These are phyloP conservation scores for Cheirogaleus medius DNA, from an alignment of 2,113 vertebrate species.

Conservation along the genomic window DNA sequence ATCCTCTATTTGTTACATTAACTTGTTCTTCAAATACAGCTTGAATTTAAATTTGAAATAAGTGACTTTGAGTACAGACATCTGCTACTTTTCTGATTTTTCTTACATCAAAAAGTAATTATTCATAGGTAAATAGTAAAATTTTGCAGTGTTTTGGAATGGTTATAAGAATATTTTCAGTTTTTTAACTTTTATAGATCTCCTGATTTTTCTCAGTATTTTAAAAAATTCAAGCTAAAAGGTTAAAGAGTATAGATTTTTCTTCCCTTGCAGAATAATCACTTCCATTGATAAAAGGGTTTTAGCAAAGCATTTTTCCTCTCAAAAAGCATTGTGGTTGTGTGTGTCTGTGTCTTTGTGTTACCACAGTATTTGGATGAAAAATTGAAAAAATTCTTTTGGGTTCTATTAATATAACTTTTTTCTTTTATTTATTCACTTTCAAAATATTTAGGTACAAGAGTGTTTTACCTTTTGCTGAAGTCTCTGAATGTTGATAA, in stretches of 20 bases:
- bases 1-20: not conserved
- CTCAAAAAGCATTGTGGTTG: not conserved
- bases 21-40: not conserved
- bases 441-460: not conserved
- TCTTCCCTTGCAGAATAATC: not conserved
- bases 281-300: not conserved
- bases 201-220: not conserved
- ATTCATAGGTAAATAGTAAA: not conserved
- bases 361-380: not conserved
- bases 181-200: not conserved
- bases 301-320: not conserved
- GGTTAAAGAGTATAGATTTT: not conserved
- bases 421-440: not conserved
- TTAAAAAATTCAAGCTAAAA: not conserved
- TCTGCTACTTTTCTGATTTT: not conserved
- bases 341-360: not conserved
- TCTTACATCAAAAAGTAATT: not conserved
- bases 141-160: not conserved
- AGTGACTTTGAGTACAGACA: not conserved
- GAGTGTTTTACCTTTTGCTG: constrained; percentile 68
- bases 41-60: constrained; percentile 31
- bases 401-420: not conserved
- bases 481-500: constrained; percentile 48
- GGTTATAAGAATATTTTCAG: not conserved
- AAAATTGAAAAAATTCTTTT: not conserved